phyloP scores from a whole-genome alignment of 2,888 invertebrate species.

The Chloromyia formosa region DNA sequence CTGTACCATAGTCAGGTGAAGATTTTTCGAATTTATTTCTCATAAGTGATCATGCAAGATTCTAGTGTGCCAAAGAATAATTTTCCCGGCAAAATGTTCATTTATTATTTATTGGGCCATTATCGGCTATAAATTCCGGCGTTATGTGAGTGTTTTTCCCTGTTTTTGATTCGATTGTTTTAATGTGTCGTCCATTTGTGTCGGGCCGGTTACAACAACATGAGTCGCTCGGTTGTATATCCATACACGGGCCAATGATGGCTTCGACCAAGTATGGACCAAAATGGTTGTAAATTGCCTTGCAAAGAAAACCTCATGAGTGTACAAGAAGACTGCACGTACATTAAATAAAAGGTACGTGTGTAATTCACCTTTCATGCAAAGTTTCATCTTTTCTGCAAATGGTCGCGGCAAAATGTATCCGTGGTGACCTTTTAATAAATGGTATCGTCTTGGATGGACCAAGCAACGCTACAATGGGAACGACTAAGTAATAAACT shows the following conservation, averaged over 20 bases:
- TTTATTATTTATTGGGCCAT: conserved; percentile 50
- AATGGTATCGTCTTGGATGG: conserved; percentile 21
- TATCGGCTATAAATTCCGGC: conserved; percentile 49
- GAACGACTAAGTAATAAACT: not conserved
- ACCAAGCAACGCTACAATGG: not conserved
- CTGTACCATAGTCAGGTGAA: not conserved
- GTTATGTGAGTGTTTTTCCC: conserved; percentile 50
- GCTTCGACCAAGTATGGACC: not conserved
- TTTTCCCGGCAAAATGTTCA: conserved; percentile 44
- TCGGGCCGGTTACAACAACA: conserved; percentile 11
- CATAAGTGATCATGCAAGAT: conserved; percentile 38
- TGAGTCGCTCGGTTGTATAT: conserved; percentile 12
- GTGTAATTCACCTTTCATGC: conserved; percentile 25
- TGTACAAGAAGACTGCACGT: too few species aligned
- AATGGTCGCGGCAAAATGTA: too few species aligned
- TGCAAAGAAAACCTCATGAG: conserved; percentile 2
- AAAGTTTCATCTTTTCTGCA: too few species aligned
- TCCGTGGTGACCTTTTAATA: not conserved
- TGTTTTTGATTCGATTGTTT: conserved; percentile 47
- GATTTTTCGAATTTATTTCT: conserved; percentile 41
- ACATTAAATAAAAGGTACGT: not conserved
- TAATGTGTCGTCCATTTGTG: conserved; percentile 46
- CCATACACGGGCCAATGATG: conserved; percentile 25
- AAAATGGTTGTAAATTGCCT: conserved; percentile 32
- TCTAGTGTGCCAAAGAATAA: conserved; percentile 34